Evolutionary conservation across 2,888 invertebrate species (phyloP).

Genomic region (Troides aeacus): DNA sequence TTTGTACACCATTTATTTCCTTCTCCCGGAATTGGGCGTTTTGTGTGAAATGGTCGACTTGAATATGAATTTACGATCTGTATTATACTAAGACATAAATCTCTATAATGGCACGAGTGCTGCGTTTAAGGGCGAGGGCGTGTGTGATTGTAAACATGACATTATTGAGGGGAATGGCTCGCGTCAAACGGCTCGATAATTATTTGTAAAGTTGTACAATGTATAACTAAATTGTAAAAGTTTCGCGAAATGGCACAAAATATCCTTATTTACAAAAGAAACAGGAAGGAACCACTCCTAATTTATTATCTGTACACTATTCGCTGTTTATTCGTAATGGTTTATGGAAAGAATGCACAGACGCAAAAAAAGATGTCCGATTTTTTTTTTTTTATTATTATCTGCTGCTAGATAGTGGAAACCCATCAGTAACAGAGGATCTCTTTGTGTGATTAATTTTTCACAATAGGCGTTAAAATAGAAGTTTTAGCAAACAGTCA

Average conservation of each 20-base stretch:
- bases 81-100: slow-evolving; percentile 69
- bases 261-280: slow-evolving; percentile 18
- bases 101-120: slow-evolving; percentile 69
- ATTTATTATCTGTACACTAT: slow-evolving; percentile 22
- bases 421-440: slow-evolving; percentile 44
- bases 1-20: slow-evolving; percentile 74
- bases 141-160: slow-evolving; percentile 57
- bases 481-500: slow-evolving; percentile 37
- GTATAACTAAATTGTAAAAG: slow-evolving; percentile 27
- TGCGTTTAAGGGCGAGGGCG: slow-evolving; percentile 51
- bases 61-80: slow-evolving; percentile 65
- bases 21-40: slow-evolving; percentile 55
- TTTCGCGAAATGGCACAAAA: slow-evolving; percentile 25
- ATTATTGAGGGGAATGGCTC: slow-evolving; percentile 50
- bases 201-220: slow-evolving; percentile 38
- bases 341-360: slow-evolving; percentile 3
- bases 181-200: slow-evolving; percentile 49
- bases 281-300: slow-evolving; percentile 28
- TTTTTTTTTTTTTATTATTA: slow-evolving; percentile 32
- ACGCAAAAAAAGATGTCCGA: slow-evolving; percentile 5
- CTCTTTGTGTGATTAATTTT: slow-evolving; percentile 50
- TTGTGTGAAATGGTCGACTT: slow-evolving; percentile 61
- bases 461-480: slow-evolving; percentile 58
- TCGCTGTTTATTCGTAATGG: slow-evolving; percentile 9
- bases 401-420: slow-evolving; percentile 38